These are phyloP conservation scores for Eremobia ochroleuca DNA, from an alignment of 2,888 invertebrate species.

Conservation along the genomic window DNA sequence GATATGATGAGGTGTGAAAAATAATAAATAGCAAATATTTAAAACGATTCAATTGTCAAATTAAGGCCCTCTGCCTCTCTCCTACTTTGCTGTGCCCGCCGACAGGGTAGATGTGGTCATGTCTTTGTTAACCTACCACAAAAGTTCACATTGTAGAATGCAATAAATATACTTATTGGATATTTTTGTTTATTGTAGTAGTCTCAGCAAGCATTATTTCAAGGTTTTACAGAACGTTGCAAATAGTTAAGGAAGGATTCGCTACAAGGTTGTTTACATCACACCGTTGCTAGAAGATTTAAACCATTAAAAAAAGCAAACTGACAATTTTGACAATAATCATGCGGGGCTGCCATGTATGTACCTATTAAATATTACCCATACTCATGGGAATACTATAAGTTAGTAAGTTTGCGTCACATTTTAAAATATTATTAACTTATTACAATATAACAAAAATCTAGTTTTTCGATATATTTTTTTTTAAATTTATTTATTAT, in stretches of 20 bases:
- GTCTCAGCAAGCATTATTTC: not conserved
- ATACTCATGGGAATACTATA: not conserved
- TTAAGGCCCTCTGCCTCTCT: not conserved
- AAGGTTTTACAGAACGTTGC: not conserved
- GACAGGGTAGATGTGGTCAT: not conserved
- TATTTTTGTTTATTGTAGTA: not conserved
- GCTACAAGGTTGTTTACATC: not conserved
- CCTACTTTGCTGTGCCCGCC: not conserved
- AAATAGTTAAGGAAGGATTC: not conserved
- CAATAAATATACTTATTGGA: not conserved
- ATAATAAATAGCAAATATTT: not conserved
- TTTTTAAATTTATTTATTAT: too few relatives aligned
- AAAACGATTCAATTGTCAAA: not conserved
- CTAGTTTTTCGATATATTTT: too few relatives aligned
- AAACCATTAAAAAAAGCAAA: not conserved
- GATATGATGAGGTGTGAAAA: not conserved
- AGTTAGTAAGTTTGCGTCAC: not conserved
- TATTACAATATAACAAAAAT: not conserved
- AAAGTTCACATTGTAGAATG: not conserved
- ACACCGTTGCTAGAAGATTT: not conserved
- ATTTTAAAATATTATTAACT: not conserved
- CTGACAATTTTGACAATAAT: slow-evolving; percentile 5
- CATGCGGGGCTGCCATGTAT: not conserved
- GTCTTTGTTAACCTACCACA: not conserved
- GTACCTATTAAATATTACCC: not conserved